A percentile compares a stretch with the other conserved stretches of the same genome.
Evolutionary conservation across 2,797 vertebrate species (phyloP).

Genomic region (Artibeus jamaicensis): DNA sequence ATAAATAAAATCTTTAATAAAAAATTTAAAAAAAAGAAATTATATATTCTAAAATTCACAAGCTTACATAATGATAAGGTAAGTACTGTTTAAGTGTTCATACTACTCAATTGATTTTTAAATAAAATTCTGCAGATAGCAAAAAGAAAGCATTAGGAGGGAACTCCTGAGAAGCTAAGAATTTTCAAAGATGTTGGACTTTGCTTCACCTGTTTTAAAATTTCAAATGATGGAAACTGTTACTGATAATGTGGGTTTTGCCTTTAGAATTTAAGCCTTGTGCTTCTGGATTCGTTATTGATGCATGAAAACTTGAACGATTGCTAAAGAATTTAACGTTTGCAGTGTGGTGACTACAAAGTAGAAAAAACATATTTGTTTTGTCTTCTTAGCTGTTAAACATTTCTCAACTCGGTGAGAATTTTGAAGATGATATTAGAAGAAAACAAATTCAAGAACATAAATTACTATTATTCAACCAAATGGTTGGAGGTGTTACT

Average conservation of each 20-base stretch:
- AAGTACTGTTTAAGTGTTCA: background rate
- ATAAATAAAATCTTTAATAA: no score
- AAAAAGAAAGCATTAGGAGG: background rate
- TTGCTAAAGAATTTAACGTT: background rate
- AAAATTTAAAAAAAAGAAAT: background rate
- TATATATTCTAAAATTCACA: background rate
- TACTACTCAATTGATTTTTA: background rate
- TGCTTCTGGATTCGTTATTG: conserved; percentile 4
- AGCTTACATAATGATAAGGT: background rate
- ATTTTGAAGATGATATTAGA: background rate
- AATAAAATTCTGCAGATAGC: background rate
- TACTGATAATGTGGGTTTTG: background rate
- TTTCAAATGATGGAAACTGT: background rate
- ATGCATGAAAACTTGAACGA: background rate
- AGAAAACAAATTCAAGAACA: background rate
- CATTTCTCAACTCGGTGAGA: conserved; percentile 7
- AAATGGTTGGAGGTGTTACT: background rate
- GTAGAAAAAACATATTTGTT: background rate
- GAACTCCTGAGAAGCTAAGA: background rate
- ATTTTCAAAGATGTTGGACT: background rate
- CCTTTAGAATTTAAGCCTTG: background rate
- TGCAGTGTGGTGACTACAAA: background rate
- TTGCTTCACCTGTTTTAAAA: background rate
- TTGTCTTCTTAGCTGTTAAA: background rate
- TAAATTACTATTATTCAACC: background rate